phyloP scores from a whole-genome alignment of 2,888 invertebrate species.

The Parochlus steinenii region DNA sequence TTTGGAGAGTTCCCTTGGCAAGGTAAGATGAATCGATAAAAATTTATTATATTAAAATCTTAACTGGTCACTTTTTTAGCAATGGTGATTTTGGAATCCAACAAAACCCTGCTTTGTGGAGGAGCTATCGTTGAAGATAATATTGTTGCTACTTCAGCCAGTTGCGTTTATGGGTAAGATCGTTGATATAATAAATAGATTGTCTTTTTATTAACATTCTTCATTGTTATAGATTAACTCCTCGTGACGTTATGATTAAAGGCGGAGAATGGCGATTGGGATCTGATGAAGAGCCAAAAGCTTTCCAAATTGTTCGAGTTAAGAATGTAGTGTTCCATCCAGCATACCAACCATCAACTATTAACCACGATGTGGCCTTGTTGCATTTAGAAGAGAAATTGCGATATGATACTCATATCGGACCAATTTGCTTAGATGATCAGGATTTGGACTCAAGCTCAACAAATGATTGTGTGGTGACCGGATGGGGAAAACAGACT shows the following conservation, averaged over 20 bases:
- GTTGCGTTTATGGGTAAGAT: conserved; percentile 59
- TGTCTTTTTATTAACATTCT: background rate
- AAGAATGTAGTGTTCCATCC: conserved; percentile 54
- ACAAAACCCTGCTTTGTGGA: conserved; percentile 58
- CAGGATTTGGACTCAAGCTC: conserved; percentile 34
- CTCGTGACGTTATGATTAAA: conserved; percentile 54
- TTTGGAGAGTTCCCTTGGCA: conserved; percentile 81
- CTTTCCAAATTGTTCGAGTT: conserved; percentile 61
- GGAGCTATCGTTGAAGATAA: conserved; percentile 61
- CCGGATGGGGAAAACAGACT: conserved; percentile 70
- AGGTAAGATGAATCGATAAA: conserved; percentile 13
- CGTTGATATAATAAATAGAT: background rate
- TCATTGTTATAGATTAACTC: conserved; percentile 32
- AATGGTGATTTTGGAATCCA: conserved; percentile 56
- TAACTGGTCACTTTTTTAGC: no score
- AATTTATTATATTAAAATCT: no score
- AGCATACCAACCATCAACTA: conserved; percentile 39
- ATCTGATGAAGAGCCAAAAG: conserved; percentile 60
- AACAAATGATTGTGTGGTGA: conserved; percentile 50
- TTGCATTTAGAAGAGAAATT: conserved; percentile 46
- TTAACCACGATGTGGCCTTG: conserved; percentile 53
- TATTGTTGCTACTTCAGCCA: conserved; percentile 61
- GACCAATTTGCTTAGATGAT: conserved; percentile 54
- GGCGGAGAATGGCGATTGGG: conserved; percentile 74
- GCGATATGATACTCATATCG: conserved; percentile 50